Conservation (phyloP, 2,113 vertebrate species). For the Phyllostomus discolor region DNA sequence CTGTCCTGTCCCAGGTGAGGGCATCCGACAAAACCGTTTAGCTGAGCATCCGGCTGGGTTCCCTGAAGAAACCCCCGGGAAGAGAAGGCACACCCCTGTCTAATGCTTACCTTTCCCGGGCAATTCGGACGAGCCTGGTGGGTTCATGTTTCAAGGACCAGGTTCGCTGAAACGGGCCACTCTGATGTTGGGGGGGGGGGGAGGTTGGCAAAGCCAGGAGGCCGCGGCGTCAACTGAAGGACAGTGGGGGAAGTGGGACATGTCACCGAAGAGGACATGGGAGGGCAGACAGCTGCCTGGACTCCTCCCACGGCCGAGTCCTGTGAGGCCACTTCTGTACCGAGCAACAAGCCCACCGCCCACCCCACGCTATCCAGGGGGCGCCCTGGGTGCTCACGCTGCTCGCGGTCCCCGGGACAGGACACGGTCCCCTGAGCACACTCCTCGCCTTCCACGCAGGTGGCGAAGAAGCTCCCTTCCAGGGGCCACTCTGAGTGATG, state of each 20-base stretch:
- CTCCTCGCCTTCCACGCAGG: rapidly evolving
- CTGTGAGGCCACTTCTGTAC: rapidly evolving
- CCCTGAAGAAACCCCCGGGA: background rate
- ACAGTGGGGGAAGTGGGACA: rapidly evolving
- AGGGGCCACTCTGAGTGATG: too few relatives aligned
- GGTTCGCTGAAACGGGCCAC: background rate
- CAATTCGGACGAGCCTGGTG: background rate
- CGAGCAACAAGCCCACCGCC: background rate
- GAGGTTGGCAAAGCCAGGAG: background rate
- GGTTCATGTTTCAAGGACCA: background rate
- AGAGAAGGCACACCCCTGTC: rapidly evolving
- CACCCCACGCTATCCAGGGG: background rate
- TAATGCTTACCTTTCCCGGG: background rate
- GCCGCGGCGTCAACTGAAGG: rapidly evolving
- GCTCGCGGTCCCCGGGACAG: background rate
- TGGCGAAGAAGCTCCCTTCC: too few relatives aligned
- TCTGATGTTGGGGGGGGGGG: too few relatives aligned
- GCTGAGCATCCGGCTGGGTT: background rate
- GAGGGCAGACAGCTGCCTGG: too few relatives aligned
- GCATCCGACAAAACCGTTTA: too few relatives aligned
- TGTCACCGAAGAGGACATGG: background rate
- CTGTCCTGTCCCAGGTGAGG: too few relatives aligned
- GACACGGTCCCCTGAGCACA: rapidly evolving
- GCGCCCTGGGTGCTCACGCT: rapidly evolving
- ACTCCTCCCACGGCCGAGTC: rapidly evolving